These are phyloP conservation scores for Strigops habroptila DNA, from an alignment of 2,113 vertebrate species.

Conservation along the genomic window DNA sequence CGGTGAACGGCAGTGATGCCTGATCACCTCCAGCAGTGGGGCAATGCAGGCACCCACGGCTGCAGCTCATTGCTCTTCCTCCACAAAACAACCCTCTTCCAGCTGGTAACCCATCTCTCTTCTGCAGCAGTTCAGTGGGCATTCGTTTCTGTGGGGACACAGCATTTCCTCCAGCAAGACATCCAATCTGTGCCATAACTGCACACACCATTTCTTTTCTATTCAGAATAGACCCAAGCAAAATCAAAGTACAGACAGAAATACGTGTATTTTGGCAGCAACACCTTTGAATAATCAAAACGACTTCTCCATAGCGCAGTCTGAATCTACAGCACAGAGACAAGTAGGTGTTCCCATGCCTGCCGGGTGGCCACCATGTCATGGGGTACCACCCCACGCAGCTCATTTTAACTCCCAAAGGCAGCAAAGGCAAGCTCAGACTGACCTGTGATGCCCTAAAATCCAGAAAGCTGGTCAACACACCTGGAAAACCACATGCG, in stretches of 20 bases:
- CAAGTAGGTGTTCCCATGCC: neutral
- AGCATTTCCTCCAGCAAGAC: neutral
- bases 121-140: neutral
- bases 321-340: neutral
- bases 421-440: neutral
- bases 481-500: neutral
- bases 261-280: neutral
- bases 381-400: neutral
- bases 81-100: neutral
- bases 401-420: neutral
- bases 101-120: neutral
- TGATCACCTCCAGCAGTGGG: neutral
- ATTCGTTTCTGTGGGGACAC: neutral
- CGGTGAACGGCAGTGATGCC: neutral
- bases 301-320: neutral
- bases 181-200: neutral
- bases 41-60: neutral
- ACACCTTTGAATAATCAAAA: neutral
- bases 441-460: neutral
- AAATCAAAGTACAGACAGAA: neutral
- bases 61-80: neutral
- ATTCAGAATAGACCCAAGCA: neutral
- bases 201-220: neutral
- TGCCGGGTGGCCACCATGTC: neutral
- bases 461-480: neutral